Conservation (phyloP, 2,113 vertebrate genomes). For the Pycnonotus jocosus region DNA sequence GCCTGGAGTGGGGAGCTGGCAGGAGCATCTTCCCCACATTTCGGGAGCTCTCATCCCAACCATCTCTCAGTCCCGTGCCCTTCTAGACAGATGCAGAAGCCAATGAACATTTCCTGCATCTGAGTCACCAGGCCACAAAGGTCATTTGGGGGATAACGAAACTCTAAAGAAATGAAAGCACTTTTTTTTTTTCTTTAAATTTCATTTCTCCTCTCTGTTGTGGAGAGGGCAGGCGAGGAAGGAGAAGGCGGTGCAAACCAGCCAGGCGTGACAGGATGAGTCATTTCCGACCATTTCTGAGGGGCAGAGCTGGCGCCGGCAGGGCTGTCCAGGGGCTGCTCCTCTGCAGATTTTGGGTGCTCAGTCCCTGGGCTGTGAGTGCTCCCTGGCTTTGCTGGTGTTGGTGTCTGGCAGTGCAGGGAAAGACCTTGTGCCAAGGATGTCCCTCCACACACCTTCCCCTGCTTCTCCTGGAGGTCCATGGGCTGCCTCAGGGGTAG, state of each 20-base stretch:
- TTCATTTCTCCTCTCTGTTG: neutral
- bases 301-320: rapidly evolving
- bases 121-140: neutral
- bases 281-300: neutral
- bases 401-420: neutral
- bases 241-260: neutral
- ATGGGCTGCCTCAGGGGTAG: neutral
- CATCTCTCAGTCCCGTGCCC: rapidly evolving
- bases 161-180: neutral
- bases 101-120: neutral
- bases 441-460: neutral
- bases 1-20: neutral
- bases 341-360: rapidly evolving
- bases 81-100: neutral
- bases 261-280: neutral
- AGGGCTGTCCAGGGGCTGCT: neutral
- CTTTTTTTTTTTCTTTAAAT: neutral
- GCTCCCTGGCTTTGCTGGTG: neutral
- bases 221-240: too few relatives aligned
- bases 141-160: neutral
- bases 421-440: neutral
- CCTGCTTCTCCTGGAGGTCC: neutral
- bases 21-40: neutral
- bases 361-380: rapidly evolving
- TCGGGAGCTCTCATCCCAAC: neutral